A percentile compares a stretch with the other conserved stretches of the same genome.
Evolutionary conservation across 2,113 vertebrate species (phyloP).

Genomic region (Sula dactylatra): DNA sequence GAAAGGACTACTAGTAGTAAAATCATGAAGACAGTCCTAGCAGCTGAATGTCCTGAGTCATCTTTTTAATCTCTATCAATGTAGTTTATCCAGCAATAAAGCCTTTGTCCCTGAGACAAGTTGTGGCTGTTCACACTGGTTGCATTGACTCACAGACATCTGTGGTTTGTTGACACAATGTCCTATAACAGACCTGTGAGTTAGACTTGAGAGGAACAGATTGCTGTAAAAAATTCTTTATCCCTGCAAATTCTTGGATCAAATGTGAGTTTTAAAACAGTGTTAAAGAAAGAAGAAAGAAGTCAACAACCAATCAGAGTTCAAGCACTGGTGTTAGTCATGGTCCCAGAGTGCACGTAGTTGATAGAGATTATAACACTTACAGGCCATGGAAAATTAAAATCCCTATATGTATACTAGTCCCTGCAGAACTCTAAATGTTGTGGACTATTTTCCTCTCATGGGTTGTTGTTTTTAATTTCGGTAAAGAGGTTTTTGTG

Average conservation of each 20-base stretch:
- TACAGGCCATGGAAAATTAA: conserved; percentile 39
- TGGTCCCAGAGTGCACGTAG: not conserved
- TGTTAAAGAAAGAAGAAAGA: not conserved
- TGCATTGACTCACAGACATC: not conserved
- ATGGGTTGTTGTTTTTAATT: conserved; percentile 19
- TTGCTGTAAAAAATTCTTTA: not conserved
- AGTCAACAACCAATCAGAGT: not conserved
- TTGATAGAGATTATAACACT: conserved; percentile 42
- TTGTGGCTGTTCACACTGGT: not conserved
- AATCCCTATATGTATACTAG: conserved; percentile 29
- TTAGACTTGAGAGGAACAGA: not conserved
- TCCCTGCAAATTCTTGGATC: not conserved
- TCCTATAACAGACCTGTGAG: not conserved
- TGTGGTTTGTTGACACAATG: not conserved
- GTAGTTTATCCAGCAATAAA: not conserved
- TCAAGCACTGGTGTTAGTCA: not conserved
- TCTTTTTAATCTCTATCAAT: not conserved
- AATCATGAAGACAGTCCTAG: not conserved
- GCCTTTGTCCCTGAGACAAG: not conserved
- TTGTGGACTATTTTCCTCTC: not conserved
- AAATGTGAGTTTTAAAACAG: not conserved
- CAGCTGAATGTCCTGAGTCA: not conserved
- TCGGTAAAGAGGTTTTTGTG: conserved; percentile 37
- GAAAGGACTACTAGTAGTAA: not conserved
- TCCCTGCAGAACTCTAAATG: conserved; percentile 60